phyloP scores from a whole-genome alignment of 2,113 vertebrate species.

The Epinephelus cyanopodus region DNA sequence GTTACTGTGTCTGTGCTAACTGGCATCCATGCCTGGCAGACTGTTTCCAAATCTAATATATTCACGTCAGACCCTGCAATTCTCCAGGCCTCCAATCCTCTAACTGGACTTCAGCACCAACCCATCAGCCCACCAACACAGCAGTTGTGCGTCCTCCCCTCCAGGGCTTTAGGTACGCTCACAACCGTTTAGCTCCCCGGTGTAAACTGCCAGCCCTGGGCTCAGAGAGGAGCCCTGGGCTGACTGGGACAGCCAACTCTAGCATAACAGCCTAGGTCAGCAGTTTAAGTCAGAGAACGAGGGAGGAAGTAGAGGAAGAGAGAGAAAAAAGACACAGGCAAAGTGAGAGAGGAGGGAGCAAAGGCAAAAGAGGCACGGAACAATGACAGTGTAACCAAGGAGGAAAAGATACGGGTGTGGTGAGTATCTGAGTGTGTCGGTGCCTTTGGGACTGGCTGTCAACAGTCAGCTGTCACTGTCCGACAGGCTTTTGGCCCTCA shows the following conservation, averaged over 20 bases:
- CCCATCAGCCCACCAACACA: neutral
- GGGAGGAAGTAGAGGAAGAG: neutral
- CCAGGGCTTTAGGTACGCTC: slow-evolving; percentile 10
- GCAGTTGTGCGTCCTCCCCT: neutral
- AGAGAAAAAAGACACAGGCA: neutral
- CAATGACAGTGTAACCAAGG: neutral
- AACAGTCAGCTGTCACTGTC: slow-evolving; percentile 59
- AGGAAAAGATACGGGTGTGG: slow-evolving; percentile 4
- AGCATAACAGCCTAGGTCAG: slow-evolving; percentile 39
- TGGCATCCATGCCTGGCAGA: neutral
- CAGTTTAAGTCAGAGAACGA: slow-evolving; percentile 7
- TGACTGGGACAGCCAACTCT: slow-evolving; percentile 13
- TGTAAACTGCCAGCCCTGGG: slow-evolving; percentile 16
- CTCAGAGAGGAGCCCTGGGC: slow-evolving; percentile 12
- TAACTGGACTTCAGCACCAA: slow-evolving; percentile 14
- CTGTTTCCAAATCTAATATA: no score
- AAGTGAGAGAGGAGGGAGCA: neutral
- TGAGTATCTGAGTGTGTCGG: slow-evolving; percentile 22
- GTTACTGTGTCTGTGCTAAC: neutral
- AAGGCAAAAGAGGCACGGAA: neutral
- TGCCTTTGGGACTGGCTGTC: slow-evolving; percentile 63
- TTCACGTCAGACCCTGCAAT: no score
- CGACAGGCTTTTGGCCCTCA: slow-evolving; percentile 56
- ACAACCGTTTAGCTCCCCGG: slow-evolving; percentile 34
- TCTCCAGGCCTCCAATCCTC: neutral